Evolutionary conservation across 2,888 invertebrate genomes (phyloP), one percentile per base, ranked within the genome.

Genomic region (Lithosia quadra): DNA sequence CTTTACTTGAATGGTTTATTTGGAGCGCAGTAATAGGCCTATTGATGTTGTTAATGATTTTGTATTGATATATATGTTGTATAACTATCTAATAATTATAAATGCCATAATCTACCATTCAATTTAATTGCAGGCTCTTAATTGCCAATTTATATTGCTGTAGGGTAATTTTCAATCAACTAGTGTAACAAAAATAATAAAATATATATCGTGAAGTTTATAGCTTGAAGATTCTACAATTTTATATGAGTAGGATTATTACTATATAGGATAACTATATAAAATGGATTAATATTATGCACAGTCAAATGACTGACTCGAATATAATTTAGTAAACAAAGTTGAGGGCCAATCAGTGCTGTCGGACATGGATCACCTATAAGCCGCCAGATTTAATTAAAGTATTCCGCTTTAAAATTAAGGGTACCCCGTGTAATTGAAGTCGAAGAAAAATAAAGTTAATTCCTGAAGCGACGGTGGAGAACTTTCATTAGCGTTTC

Each of bases 401-500:
- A 89, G 86, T 90, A 88, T 91, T 88, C 85, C 85, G 83, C 86
- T 84, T 88, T 83, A 87, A 91, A 91, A 91, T 88, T 87, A 90
- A 88, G 90, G 88, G 75, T 80, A 69, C 76, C 87, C 85, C 72
- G 78, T 86, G 83, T 91, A 91, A 92, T 92, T 91, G 88, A 89
- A 90, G 88, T 84, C 84, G 85, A 87, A 85, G 85, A 87, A 88
- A 90, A 90, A 90, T 87, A 88, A 87, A 90, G 87, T 91, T 90
- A 92, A 92, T 91, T 92, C 88, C 81, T 87, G 80, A 85, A 90
- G 88, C 86, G 85, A 84, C 87, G 85, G 86, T 84, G 85, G 85
- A 89, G 87, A 91, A 91, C 90, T 92, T 93, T 93, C 92, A 92
- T 93, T 93, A 91, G 89, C 88, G 88, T 89, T 90, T 92, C 90